phyloP scores from a whole-genome alignment of 2,888 invertebrate species.

The Acholoe squamosa region DNA sequence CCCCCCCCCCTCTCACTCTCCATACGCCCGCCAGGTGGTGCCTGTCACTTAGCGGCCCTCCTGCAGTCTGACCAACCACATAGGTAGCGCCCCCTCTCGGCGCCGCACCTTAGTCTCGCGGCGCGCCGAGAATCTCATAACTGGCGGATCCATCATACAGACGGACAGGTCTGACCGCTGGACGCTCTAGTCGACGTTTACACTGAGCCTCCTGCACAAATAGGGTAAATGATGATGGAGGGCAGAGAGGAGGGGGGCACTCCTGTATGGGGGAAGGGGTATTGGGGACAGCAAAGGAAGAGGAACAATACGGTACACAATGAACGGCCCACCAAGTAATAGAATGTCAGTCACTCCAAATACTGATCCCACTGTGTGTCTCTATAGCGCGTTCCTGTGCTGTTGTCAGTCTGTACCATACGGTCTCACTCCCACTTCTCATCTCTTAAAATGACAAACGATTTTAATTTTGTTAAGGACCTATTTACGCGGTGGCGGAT shows the following conservation, averaged over 20 bases:
- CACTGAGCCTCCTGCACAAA: background rate
- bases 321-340: background rate
- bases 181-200: background rate
- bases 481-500: too few relatives aligned
- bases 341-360: too few relatives aligned
- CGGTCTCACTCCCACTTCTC: too few relatives aligned
- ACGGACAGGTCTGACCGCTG: background rate
- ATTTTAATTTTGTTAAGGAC: too few relatives aligned
- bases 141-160: constrained; percentile 3
- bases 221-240: background rate
- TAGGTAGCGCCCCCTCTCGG: background rate
- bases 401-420: too few relatives aligned
- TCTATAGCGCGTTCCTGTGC: too few relatives aligned
- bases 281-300: background rate
- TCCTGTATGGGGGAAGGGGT: background rate
- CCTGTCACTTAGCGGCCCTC: background rate
- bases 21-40: background rate
- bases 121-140: constrained; percentile 38
- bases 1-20: background rate
- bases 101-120: background rate
- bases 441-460: too few relatives aligned
- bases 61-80: background rate
- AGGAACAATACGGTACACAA: background rate
- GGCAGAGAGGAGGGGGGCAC: background rate
- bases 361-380: too few relatives aligned